phyloP scores from a whole-genome alignment of 2,797 vertebrate species.

The Takifugu ocellatus region DNA sequence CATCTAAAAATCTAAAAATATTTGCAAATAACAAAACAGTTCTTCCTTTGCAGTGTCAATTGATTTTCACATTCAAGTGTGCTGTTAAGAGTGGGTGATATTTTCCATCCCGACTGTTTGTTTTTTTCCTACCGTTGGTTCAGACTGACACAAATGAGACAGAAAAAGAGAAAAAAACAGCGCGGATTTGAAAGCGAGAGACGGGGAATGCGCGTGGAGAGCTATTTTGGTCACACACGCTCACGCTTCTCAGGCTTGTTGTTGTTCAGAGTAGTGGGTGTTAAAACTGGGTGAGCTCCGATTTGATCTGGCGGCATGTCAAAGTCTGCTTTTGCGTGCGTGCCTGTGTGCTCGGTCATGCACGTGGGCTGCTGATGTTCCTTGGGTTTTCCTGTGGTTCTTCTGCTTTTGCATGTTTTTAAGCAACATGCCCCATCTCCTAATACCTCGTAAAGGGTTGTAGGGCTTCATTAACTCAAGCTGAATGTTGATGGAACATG shows the following conservation, averaged over 20 bases:
- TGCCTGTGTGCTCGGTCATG: background rate
- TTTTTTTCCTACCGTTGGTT: constrained; percentile 42
- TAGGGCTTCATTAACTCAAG: constrained; percentile 21
- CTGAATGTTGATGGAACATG: background rate
- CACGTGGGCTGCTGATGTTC: constrained; percentile 17
- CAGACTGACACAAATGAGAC: constrained; percentile 34
- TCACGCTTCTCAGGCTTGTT: constrained; percentile 55
- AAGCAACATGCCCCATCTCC: constrained; percentile 44
- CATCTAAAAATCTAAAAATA: background rate
- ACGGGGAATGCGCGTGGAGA: constrained; percentile 39
- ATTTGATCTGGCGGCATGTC: constrained; percentile 45
- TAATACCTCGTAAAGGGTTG: constrained; percentile 51
- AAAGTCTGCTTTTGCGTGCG: constrained; percentile 1
- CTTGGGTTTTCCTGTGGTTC: constrained; percentile 59
- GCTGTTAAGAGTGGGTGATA: constrained; percentile 42
- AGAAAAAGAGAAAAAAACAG: constrained; percentile 18
- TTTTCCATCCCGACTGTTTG: constrained; percentile 53
- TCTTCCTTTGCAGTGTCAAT: too few relatives aligned
- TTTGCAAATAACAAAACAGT: background rate
- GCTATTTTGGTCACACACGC: constrained; percentile 61
- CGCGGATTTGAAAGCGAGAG: constrained; percentile 53
- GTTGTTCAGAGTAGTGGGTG: constrained; percentile 64
- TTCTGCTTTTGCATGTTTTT: constrained; percentile 53
- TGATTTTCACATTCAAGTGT: constrained; percentile 34
- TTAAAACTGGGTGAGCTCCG: constrained; percentile 48